Base-by-base conservation (phyloP, 2,113 vertebrate genomes). In the Tringa solitaria region DNA sequence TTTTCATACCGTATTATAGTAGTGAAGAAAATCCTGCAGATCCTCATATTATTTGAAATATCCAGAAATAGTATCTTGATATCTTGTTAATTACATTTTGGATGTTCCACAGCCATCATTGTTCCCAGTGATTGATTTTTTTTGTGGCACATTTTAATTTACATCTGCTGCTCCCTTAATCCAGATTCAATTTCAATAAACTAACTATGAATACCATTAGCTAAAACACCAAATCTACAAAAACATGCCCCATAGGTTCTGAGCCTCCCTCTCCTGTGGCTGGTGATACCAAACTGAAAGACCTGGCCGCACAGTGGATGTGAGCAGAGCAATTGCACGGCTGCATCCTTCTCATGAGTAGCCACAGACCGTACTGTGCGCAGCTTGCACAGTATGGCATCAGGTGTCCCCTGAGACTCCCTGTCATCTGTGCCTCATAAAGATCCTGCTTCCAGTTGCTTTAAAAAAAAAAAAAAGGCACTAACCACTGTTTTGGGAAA, bases 321-420 rank as follows among this genome's bases (percentile, higher is more conserved):
- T 0, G 3, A 87, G 46, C 37, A 54, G 41, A 80, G 39, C 28
- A 68, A 35, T 20, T 27, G 56, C 24, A 15, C 6, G 46, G 61
- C 30, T 30, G 46, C 72, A 76, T 4, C 24, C 30, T 60, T 46
- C 60, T 35, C 15, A 3, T 1, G 9, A 43, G 27, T 19, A 79
- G 28, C 12, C 56, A 21, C 43, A 54, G n/a, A 20, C 1, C 3
- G 1, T 7, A 19, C 37, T 9, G 6, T 20, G 18, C 53, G 51
- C 26, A 56, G 33, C 35, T 89, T 26, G 30, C 32, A 59, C 16
- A 51, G 6, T 2, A 33, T 0, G 2, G 30, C 39, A 53, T 12
- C 35, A 53, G 16, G 1, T 41, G 41, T 43, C 27, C n/a, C 60
- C 2, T 3, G 1, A 74, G 45, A 51, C 20, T 61, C 57, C 18